Conservation (phyloP, 35 echinoderm and acorn worm species). For the Apostichopus californicus region DNA sequence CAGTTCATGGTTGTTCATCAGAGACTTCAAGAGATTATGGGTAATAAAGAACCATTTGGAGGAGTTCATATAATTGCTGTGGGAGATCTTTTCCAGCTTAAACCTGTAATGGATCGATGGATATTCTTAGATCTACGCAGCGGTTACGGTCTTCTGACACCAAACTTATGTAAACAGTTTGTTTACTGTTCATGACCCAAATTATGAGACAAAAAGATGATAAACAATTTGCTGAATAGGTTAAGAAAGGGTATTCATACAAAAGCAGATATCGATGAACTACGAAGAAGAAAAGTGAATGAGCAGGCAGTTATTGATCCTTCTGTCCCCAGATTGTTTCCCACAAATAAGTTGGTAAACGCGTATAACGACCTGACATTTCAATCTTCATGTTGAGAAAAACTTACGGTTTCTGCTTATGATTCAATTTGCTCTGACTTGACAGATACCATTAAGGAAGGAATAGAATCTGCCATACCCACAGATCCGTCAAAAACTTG, state of each 20-base stretch:
- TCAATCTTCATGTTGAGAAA: not conserved
- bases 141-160: slow-evolving; percentile 17
- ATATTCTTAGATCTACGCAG: too few relatives aligned
- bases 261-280: not conserved
- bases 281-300: not conserved
- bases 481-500: slow-evolving; percentile 5
- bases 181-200: slow-evolving; percentile 61
- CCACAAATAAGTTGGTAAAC: slow-evolving; percentile 39
- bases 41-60: too few relatives aligned
- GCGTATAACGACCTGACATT: slow-evolving; percentile 15
- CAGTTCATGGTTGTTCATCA: slow-evolving; percentile 19
- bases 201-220: slow-evolving; percentile 94
- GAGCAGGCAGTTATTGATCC: not conserved
- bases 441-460: not conserved
- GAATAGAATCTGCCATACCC: not conserved
- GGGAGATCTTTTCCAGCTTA: too few relatives aligned
- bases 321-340: not conserved
- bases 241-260: slow-evolving; percentile 36
- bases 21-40: too few relatives aligned
- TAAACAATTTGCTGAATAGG: slow-evolving; percentile 59
- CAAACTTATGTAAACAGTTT: slow-evolving; percentile 55
- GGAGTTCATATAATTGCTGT: too few relatives aligned
- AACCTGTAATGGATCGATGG: too few relatives aligned
- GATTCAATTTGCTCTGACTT: not conserved
- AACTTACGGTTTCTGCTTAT: not conserved